phyloP scores from a whole-genome alignment of 2,797 vertebrate genomes.

The Discoglossus pictus region DNA sequence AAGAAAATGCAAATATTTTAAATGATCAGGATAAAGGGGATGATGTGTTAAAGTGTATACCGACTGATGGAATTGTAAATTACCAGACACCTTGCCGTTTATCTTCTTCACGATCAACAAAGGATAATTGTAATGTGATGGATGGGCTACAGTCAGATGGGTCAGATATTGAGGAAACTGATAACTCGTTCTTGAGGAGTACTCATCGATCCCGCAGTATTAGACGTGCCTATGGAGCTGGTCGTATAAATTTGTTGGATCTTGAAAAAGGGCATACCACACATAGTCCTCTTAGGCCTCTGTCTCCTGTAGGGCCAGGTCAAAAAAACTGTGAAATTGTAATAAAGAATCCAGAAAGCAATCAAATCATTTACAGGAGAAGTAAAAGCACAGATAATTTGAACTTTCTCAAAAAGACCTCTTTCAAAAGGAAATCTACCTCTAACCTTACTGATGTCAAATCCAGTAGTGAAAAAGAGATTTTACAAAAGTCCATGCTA shows the following conservation, averaged over 20 bases:
- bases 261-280: slow-evolving; percentile 46
- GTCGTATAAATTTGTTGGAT: slow-evolving; percentile 84
- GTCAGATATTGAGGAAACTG: slow-evolving; percentile 71
- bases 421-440: slow-evolving; percentile 81
- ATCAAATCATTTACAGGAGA: slow-evolving; percentile 71
- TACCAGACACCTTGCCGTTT: slow-evolving; percentile 52
- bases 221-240: slow-evolving; percentile 84
- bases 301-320: slow-evolving; percentile 50
- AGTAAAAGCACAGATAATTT: slow-evolving; percentile 91
- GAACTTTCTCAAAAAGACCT: slow-evolving; percentile 77
- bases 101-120: slow-evolving; percentile 47
- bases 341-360: slow-evolving; percentile 63
- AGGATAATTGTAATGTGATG: slow-evolving; percentile 50
- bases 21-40: slow-evolving; percentile 41
- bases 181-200: slow-evolving; percentile 78
- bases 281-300: slow-evolving; percentile 50
- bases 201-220: slow-evolving; percentile 88
- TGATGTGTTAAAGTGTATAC: slow-evolving; percentile 39
- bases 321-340: slow-evolving; percentile 59
- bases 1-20: slow-evolving; percentile 64
- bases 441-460: slow-evolving; percentile 69
- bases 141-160: slow-evolving; percentile 71
- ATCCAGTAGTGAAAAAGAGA: slow-evolving; percentile 53
- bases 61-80: slow-evolving; percentile 53
- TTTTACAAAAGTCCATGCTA: slow-evolving; percentile 71